Base-by-base conservation (phyloP, 2,888 invertebrate species). In the Papilio elwesi region DNA sequence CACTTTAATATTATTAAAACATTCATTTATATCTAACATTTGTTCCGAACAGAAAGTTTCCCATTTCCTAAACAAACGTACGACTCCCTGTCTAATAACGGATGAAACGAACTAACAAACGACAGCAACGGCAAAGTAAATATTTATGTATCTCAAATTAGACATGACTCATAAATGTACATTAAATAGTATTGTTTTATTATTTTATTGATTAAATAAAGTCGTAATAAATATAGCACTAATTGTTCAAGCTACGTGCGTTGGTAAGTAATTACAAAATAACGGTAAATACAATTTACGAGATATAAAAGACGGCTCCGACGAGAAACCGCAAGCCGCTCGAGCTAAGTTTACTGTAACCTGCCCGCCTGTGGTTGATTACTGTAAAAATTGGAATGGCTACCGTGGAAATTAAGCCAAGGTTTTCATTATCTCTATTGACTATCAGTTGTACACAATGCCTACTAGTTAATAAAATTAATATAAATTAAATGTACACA, bases 281-380 rank as follows among this genome's bases (percentile, higher is more conserved):
- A 70, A 70, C 69, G 63, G 68, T 68, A 48, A 26, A n/a, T 55
- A 67, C 68, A 57, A 43, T 70, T 65, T 26, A 55, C 43, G 55
- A 26, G 64, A 55, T 26, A 55, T 65, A 48, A 70, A 73, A 71
- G 63, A 36, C 66, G 68, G 67, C 68, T 48, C 38, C 11, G 64
- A 64, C 49, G 52, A 53, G 62, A 73, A 66, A 76, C 74, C 73
- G 63, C 71, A 64, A 63, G 36, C 38, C 15, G 48, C 63, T 59
- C 57, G 62, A 63, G 49, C 53, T 57, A 57, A 62, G 53, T 12
- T 69, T 72, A 74, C 72, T 55, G 55, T 65, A 52, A 59, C 51
- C 68, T 65, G 26, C 59, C 63, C 16, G 57, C 26, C 13, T 55
- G 65, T 55, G 55, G 49, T 65, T 65, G 55, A 70, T 70, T 65